Base-by-base conservation (phyloP, 1,140 invertebrate species). In the Brachionus rubens region DNA sequence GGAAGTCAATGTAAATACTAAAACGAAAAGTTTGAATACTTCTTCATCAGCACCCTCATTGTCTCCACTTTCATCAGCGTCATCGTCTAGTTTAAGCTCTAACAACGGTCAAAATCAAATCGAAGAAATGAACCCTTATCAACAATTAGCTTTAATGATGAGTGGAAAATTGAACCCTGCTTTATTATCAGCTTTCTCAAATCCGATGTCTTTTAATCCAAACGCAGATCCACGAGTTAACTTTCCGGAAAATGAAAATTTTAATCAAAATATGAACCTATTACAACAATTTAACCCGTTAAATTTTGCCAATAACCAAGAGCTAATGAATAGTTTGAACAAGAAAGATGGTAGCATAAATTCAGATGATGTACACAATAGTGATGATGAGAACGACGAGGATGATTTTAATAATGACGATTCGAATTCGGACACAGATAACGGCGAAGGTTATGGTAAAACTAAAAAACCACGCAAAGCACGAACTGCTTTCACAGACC, bases 401-500 rank as follows among this genome's bases (percentile, higher is more conserved):
- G 59, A 65, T 43, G 40, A 65, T 26, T 41, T 12, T 43, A 43
- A 65, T 10, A 62, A 62, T 40, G 56, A 56, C 10, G 56, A 65
- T 24, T 65, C 59, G 0, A 65, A 65, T 65, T 65, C 59, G 10
- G 59, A 65, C 5, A 43, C 59, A 12, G 59, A 65, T 12, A 54
- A 72, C 33, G 50, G 46, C 2, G 68, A 72, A 2, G 19, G 21
- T 16, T 76, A 46, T 36, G 14, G 36, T n/a, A 76, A 76, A 40
- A 16, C 50, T 9, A 98, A 98, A 86, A 99, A 98, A 85, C 93
- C 96, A 79, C 85, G 96, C 21, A 99, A 98, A 86, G 96, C 96
- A 0, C 85, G 96, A 47, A 99, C 96, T 21, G 96, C 96, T 5
- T 99, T 99, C 86, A 98, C 96, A 9, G 96, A 99, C 86, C 92